Percentiles rank a stretch among this genome's conserved stretches.
Evolutionary conservation across 2,797 vertebrate genomes (phyloP).

Genomic region (Rhincodon typus): DNA sequence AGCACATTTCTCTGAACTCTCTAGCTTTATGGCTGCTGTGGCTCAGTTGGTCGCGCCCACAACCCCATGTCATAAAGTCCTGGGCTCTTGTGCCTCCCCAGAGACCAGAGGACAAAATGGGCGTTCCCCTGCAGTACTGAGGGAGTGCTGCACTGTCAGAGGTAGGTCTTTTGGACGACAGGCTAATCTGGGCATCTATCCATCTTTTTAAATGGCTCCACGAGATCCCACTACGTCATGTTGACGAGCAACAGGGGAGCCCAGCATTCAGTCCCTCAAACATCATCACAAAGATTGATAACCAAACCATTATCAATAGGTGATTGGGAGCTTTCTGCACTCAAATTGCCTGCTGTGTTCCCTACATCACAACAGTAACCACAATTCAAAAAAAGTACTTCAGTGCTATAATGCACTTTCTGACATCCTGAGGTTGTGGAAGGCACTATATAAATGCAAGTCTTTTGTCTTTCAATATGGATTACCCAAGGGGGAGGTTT

Average conservation of each 20-base stretch:
- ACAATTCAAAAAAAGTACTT: too few relatives aligned
- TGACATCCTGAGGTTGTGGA: not conserved
- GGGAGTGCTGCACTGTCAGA: not conserved
- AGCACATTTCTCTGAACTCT: not conserved
- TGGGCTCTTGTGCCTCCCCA: not conserved
- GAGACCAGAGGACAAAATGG: too few relatives aligned
- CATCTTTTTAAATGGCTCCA: not conserved
- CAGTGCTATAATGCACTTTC: not conserved
- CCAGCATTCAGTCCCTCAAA: not conserved
- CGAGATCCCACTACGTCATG: not conserved
- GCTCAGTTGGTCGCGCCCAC: too few relatives aligned
- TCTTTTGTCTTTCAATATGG: not conserved
- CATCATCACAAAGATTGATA: not conserved
- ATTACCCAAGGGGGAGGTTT: not conserved
- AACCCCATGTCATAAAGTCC: not conserved
- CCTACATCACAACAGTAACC: not conserved
- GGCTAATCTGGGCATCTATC: not conserved
- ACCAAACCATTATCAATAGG: not conserved
- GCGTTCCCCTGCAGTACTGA: not conserved
- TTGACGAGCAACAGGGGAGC: not conserved
- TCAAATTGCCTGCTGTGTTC: not conserved
- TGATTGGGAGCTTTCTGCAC: not conserved
- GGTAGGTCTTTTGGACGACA: not conserved
- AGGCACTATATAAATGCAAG: not conserved
- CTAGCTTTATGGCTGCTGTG: not conserved